Percentiles rank a stretch among this genome's conserved stretches.
These are phyloP conservation scores for Aphyosemion australe DNA, from an alignment of 2,113 vertebrate species.

Conservation along the genomic window DNA sequence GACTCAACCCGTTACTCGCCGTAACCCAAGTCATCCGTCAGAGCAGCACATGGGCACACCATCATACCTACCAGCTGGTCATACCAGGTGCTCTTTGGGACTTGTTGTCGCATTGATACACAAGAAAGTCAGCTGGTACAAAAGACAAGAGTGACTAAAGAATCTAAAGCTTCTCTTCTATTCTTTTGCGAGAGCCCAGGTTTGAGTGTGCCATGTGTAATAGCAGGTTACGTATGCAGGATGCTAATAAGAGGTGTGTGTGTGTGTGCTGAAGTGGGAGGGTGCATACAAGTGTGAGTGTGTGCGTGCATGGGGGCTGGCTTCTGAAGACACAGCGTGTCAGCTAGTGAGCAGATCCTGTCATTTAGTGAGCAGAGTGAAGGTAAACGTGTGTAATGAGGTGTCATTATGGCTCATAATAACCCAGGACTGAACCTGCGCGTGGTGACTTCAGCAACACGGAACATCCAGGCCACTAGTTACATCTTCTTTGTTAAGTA, in stretches of 20 bases:
- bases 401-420: conserved; percentile 69
- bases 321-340: conserved; percentile 55
- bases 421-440: conserved; percentile 40
- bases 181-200: conserved; percentile 21
- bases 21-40: conserved; percentile 12
- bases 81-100: conserved; percentile 78
- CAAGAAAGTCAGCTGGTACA: conserved; percentile 2
- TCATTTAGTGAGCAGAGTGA: conserved; percentile 59
- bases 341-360: conserved; percentile 55
- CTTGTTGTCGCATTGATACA: conserved; percentile 35
- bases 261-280: conserved; percentile 15
- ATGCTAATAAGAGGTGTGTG: conserved; percentile 60
- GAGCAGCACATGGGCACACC: background rate
- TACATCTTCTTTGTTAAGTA: conserved; percentile 22
- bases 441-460: conserved; percentile 67
- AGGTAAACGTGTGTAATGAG: conserved; percentile 55
- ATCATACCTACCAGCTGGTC: conserved; percentile 73
- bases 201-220: conserved; percentile 45
- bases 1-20: conserved; percentile 40
- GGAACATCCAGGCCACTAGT: conserved; percentile 32
- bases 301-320: conserved; percentile 28
- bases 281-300: conserved; percentile 4
- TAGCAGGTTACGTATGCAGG: conserved; percentile 46
- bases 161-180: conserved; percentile 2
- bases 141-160: conserved; percentile 9